A percentile compares a stretch with the other conserved stretches of the same genome.
Evolutionary conservation across 2,888 invertebrate species (phyloP).

Genomic region (Lepidochrysops patricia): DNA sequence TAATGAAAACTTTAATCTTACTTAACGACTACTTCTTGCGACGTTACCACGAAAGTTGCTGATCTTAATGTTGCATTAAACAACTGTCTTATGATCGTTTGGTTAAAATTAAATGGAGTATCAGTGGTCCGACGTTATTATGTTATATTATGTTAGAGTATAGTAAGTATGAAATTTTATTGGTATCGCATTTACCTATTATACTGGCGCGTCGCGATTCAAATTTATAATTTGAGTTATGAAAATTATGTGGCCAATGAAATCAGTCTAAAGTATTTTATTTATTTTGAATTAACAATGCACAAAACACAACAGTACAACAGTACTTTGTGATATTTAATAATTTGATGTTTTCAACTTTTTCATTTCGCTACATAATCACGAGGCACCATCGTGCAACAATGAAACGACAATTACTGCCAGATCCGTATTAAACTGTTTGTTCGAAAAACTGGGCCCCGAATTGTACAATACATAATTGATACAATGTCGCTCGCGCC

Average conservation of each 20-base stretch:
- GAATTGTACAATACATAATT: constrained; percentile 10
- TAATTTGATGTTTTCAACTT: background rate
- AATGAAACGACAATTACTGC: constrained; percentile 9
- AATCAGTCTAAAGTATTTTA: too few species aligned
- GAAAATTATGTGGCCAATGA: too few species aligned
- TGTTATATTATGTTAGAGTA: too few species aligned
- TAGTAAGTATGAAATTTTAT: too few species aligned
- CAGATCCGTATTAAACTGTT: constrained; percentile 4
- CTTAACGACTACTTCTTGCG: background rate
- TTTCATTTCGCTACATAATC: constrained; percentile 2
- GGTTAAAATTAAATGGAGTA: too few species aligned
- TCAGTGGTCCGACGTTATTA: too few species aligned
- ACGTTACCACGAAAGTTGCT: background rate
- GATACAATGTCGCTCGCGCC: background rate
- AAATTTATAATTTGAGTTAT: too few species aligned
- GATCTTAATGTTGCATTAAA: background rate
- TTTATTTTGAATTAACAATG: too few species aligned
- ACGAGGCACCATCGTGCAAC: background rate
- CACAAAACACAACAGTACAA: too few species aligned
- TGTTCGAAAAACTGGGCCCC: constrained; percentile 1
- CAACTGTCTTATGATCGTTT: too few species aligned
- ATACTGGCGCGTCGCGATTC: too few species aligned
- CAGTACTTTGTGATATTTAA: background rate
- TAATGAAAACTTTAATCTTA: background rate
- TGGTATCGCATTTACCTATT: too few species aligned